phyloP scores from a whole-genome alignment of 2,888 invertebrate species.

The Drosophila flavopinicola region DNA sequence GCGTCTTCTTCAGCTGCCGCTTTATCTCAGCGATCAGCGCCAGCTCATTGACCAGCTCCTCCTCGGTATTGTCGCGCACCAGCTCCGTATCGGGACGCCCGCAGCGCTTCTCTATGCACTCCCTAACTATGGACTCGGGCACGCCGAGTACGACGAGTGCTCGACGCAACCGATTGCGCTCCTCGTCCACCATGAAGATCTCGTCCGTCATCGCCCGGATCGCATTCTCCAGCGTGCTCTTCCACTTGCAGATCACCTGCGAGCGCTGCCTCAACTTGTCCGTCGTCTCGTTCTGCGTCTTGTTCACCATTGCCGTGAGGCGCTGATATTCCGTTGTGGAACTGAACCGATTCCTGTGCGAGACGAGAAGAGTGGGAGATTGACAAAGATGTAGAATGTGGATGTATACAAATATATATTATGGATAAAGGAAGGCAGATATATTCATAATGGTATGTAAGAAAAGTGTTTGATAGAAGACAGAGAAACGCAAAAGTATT shows the following conservation, averaged over 20 bases:
- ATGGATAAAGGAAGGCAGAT: too few relatives aligned
- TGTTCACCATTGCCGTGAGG: conserved; percentile 88
- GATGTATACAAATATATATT: too few relatives aligned
- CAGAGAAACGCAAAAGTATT: too few relatives aligned
- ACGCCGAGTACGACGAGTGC: conserved; percentile 88
- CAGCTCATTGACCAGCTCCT: conserved; percentile 90
- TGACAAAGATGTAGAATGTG: background rate
- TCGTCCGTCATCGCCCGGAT: conserved; percentile 89
- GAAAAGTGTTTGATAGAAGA: too few relatives aligned
- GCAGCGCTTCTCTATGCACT: conserved; percentile 90
- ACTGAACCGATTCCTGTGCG: conserved; percentile 86
- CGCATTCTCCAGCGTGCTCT: conserved; percentile 89
- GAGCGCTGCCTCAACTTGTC: conserved; percentile 88
- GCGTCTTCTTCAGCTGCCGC: conserved; percentile 86
- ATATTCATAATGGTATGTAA: too few relatives aligned
- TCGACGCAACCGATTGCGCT: conserved; percentile 88
- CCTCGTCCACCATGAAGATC: conserved; percentile 88
- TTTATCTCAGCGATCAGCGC: conserved; percentile 89
- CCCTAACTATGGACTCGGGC: conserved; percentile 90
- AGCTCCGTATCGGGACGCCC: conserved; percentile 90
- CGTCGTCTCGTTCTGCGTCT: conserved; percentile 89
- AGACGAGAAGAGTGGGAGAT: background rate
- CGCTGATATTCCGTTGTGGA: conserved; percentile 88
- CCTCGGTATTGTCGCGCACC: conserved; percentile 90
- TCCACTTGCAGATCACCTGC: conserved; percentile 90